Conservation (phyloP, 1,140 invertebrate species). For the Bursaphelenchus mucronatus region DNA sequence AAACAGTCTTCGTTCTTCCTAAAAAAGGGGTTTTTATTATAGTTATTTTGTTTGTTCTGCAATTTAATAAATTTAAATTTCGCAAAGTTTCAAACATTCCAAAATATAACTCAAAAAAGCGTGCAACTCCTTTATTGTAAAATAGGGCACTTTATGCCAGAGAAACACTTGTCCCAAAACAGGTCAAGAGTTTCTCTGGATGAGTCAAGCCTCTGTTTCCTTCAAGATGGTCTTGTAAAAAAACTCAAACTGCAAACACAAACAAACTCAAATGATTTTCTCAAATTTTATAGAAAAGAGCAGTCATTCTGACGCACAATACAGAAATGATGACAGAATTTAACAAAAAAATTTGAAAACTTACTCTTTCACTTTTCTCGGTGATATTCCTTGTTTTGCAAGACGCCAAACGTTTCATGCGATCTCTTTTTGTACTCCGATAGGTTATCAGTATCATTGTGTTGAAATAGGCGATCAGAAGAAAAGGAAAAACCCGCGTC, state of each 20-base stretch:
- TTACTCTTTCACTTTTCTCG: conserved; percentile 56
- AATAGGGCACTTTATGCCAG: too few species aligned
- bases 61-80: neutral
- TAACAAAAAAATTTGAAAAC: neutral
- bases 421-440: conserved; percentile 54
- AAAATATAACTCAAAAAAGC: too few species aligned
- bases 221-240: too few species aligned
- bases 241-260: too few species aligned
- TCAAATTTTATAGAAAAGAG: conserved; percentile 7
- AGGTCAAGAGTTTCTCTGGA: too few species aligned
- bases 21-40: conserved; percentile 14
- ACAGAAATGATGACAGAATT: neutral
- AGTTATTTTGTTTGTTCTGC: conserved; percentile 1
- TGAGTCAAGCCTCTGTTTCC: too few species aligned
- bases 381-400: conserved; percentile 36
- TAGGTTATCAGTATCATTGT: conserved; percentile 56
- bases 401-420: conserved; percentile 49
- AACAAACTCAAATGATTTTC: neutral
- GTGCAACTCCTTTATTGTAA: too few species aligned
- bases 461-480: conserved; percentile 58
- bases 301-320: too few species aligned
- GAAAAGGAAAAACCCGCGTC: conserved; percentile 57
- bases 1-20: conserved; percentile 59
- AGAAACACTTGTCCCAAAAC: too few species aligned
- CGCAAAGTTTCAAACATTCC: too few species aligned